Base-by-base conservation (phyloP, 2,888 invertebrate genomes). In the Standfussiana lucernea region DNA sequence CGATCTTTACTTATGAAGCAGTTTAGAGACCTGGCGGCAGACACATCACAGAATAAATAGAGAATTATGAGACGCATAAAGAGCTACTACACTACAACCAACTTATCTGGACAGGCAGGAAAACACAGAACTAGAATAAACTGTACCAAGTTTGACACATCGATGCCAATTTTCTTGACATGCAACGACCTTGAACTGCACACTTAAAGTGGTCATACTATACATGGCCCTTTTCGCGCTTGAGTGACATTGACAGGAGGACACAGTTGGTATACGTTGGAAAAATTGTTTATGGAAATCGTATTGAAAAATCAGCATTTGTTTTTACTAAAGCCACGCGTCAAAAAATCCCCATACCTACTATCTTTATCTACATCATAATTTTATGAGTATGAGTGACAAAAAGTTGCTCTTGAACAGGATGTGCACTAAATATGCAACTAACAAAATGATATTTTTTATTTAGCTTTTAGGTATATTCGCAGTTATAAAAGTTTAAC, bases 401-500 rank as follows among this genome's bases (percentile, higher is more conserved):
- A 69, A 40, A 40, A 69, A 37, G 8, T 40, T 18, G 28, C 24
- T 73, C n/a, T 73, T 13, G 24, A 71, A 11, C 32, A 42, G 40
- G 18, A 42, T 35, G 21, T 68, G n/a, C 32, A 42, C 24, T 10
- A 32, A 24, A 35, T 35, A 32, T 7, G 24, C 45, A 15, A 28
- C 28, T 10, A 18, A 8, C 24, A n/a, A 2, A 53, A n/a, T 37
- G 0, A 0, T n/a, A 71, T 40, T 7, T 32, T 50, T 40, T 15
- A n/a, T 21, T n/a, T 24, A n/a, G 10, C 13, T 10, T 7, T 11
- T 79, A 50, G 4, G 3, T 32, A 65, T 61, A 18, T 15, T 37
- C n/a, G 50, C 32, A 32, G 32, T 40, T 68, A 64, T 45, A 32
- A 77, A 64, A 64, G 2, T 64, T 47, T 56, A 24, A 69, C 21